Evolutionary conservation across 2,113 vertebrate genomes (phyloP).

Genomic region (Callaeas wilsoni): DNA sequence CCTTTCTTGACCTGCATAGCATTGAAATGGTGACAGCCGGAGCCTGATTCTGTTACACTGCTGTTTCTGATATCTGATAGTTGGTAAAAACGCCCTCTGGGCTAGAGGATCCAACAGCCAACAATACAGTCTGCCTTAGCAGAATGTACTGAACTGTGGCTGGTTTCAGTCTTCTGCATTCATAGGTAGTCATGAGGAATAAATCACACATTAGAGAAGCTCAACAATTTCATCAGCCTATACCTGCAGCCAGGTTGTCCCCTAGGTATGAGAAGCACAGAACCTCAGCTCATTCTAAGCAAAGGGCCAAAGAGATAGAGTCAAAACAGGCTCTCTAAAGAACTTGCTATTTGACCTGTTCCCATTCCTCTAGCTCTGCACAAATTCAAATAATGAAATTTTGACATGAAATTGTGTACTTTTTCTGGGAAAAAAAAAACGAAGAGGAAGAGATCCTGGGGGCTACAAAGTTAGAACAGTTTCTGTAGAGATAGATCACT

Average conservation of each 20-base stretch:
- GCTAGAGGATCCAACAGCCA: not conserved
- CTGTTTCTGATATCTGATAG: not conserved
- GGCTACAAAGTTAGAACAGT: not conserved
- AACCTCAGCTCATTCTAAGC: not conserved
- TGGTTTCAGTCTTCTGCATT: not conserved
- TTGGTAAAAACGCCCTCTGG: not conserved
- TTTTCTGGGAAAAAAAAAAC: not conserved
- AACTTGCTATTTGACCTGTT: not conserved
- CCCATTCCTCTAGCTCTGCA: not conserved
- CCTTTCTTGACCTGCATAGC: not conserved
- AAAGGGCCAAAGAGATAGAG: not conserved
- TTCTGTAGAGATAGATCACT: not conserved
- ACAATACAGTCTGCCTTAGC: not conserved
- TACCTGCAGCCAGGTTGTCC: not conserved
- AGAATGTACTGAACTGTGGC: not conserved
- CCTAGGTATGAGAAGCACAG: not conserved
- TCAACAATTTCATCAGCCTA: not conserved
- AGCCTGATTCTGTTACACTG: not conserved
- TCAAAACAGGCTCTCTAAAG: not conserved
- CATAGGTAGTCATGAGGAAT: not conserved
- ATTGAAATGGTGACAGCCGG: not conserved
- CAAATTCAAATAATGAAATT: not conserved
- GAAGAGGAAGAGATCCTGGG: not conserved
- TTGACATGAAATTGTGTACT: not conserved
- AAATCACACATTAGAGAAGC: not conserved